These are phyloP conservation scores for Diuraphis noxia DNA, from an alignment of 1,140 invertebrate genomes.

Conservation along the genomic window DNA sequence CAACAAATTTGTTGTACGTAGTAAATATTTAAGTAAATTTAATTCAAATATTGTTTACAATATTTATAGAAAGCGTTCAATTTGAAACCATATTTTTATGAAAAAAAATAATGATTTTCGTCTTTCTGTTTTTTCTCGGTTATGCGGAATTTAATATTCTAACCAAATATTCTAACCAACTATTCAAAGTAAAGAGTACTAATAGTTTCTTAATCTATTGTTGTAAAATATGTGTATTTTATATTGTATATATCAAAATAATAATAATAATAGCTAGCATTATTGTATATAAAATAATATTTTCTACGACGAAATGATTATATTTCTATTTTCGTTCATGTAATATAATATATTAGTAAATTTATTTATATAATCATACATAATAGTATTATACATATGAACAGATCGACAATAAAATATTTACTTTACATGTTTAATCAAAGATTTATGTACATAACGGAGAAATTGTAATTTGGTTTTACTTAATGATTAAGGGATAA, in stretches of 20 bases:
- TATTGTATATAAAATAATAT: no score
- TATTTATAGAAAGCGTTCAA: neutral
- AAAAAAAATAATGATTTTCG: neutral
- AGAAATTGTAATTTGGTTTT: neutral
- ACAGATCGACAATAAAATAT: neutral
- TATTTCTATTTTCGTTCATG: neutral
- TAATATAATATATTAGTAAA: neutral
- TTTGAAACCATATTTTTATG: neutral
- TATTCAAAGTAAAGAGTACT: neutral
- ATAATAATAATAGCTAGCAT: neutral
- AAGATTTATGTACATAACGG: no score
- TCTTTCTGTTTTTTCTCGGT: neutral
- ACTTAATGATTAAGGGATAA: neutral
- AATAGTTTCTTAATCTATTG: conserved; percentile 8
- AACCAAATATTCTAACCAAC: no score
- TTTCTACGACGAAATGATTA: neutral
- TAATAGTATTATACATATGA: neutral
- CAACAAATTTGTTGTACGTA: neutral
- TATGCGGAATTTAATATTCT: neutral
- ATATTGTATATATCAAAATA: neutral
- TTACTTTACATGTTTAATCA: neutral
- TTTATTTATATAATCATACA: neutral
- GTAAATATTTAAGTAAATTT: neutral
- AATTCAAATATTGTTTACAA: neutral
- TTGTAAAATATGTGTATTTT: neutral